Evolutionary conservation across 2,888 invertebrate genomes (phyloP), one percentile per base, ranked within the genome.

Genomic region (Tholera decimalis): DNA sequence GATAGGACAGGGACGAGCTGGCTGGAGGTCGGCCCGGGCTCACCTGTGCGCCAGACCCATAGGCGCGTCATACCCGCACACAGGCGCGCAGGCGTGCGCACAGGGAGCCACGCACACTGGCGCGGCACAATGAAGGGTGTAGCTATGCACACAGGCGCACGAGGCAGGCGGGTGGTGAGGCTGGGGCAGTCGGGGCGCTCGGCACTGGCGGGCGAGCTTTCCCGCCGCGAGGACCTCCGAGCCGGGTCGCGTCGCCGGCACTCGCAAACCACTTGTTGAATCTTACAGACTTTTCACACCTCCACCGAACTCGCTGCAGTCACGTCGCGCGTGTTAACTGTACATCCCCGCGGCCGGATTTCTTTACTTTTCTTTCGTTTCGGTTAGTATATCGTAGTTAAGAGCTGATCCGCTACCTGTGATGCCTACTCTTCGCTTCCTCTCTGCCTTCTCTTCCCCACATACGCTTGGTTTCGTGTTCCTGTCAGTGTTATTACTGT

Each of bases 261-360:
- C 70, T 82, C 83, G 85, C 87, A 84, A 89, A 89, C 93, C 94
- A 95, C 95, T 95, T 95, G 95, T 95, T 95, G 95, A 94, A 91
- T 93, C 89, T 85, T 77, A 78, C 77, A 89, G 85, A 89, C 87
- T 89, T 90, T 88, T 82, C 86, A 89, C 74, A 89, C 77, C 83
- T 85, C 66, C 84, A 77, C 82, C 83, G 83, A 88, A 90, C 86
- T 87, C 85, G 85, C 80, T 87, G 77, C 80, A 87, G 83, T 85
- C 77, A 79, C 85, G 85, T 82, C 89, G 89, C 91, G 92, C 90
- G 92, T 85, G 86, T 71, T 84, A 77, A 70, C 67, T 73, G 61
- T 79, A 70, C 75, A 60, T 66, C 74, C 68, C 77, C 77, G 84
- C 84, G 76, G 78, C 78, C 77, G 75, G 53, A 77, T 75, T 77